Conservation (phyloP, 2,113 vertebrate species). For the Opisthocomus hoazin region DNA sequence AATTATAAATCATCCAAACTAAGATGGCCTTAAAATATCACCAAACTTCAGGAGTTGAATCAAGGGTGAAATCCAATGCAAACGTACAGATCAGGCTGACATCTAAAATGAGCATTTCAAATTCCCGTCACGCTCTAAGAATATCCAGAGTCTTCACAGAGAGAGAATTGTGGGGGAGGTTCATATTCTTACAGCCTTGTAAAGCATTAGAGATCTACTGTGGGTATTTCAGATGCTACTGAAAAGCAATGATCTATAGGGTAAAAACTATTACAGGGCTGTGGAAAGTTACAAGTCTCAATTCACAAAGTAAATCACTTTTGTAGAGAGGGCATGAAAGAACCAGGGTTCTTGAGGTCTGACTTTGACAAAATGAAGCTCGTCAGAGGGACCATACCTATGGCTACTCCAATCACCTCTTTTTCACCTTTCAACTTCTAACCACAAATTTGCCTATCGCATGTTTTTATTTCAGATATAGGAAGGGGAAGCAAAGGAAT, state of each 20-base stretch:
- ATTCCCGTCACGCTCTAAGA: neutral
- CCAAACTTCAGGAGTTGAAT: neutral
- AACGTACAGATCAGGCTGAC: accelerated
- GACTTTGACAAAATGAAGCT: neutral
- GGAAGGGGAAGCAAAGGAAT: neutral
- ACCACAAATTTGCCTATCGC: neutral
- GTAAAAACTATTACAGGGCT: neutral
- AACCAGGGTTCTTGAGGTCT: neutral
- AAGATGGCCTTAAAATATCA: neutral
- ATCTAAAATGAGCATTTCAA: neutral
- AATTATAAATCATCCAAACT: neutral
- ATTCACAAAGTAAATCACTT: neutral
- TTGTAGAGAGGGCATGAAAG: neutral
- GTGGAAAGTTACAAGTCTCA: neutral
- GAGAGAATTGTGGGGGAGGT: neutral
- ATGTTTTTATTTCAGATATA: neutral
- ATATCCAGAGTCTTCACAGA: neutral
- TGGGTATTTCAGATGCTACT: neutral
- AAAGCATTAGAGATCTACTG: neutral
- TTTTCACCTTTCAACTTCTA: neutral
- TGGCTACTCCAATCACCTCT: neutral
- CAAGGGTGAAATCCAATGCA: neutral
- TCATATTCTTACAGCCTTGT: neutral
- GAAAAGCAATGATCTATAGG: neutral
- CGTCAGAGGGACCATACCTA: neutral